These are phyloP conservation scores for Siniperca obscura DNA, from an alignment of 2,797 vertebrate genomes.

Conservation along the genomic window DNA sequence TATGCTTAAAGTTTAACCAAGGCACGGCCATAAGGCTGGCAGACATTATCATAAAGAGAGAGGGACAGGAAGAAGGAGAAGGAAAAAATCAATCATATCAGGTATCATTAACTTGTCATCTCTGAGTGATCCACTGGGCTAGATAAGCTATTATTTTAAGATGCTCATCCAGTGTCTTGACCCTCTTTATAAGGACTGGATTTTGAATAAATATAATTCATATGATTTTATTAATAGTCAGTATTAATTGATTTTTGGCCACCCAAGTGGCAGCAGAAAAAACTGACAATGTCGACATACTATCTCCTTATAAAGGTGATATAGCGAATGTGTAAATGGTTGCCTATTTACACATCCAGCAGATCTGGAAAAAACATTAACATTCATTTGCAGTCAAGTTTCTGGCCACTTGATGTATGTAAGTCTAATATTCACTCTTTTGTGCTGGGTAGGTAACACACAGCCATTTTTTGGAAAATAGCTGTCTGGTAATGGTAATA, in stretches of 20 bases:
- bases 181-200: not conserved
- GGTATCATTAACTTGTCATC: slow-evolving; percentile 15
- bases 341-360: too few relatives aligned
- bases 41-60: slow-evolving; percentile 18
- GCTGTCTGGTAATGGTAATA: not conserved
- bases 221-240: not conserved
- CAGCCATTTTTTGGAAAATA: too few relatives aligned
- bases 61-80: not conserved
- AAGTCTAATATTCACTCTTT: too few relatives aligned
- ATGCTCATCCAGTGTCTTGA: not conserved
- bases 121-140: not conserved
- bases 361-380: too few relatives aligned
- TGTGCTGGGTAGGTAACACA: not conserved
- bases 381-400: too few relatives aligned
- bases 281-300: too few relatives aligned
- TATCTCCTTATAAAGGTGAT: too few relatives aligned
- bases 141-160: not conserved
- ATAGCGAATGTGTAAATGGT: too few relatives aligned
- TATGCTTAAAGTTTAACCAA: slow-evolving; percentile 41
- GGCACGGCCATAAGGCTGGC: not conserved
- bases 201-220: not conserved
- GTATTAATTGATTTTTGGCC: too few relatives aligned
- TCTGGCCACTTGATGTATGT: too few relatives aligned
- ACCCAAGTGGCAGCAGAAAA: too few relatives aligned
- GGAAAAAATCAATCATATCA: slow-evolving; percentile 8